Percentiles rank a stretch among this genome's conserved stretches.
Evolutionary conservation across 2,888 invertebrate species (phyloP).

Genomic region (Deilephila elpenor): DNA sequence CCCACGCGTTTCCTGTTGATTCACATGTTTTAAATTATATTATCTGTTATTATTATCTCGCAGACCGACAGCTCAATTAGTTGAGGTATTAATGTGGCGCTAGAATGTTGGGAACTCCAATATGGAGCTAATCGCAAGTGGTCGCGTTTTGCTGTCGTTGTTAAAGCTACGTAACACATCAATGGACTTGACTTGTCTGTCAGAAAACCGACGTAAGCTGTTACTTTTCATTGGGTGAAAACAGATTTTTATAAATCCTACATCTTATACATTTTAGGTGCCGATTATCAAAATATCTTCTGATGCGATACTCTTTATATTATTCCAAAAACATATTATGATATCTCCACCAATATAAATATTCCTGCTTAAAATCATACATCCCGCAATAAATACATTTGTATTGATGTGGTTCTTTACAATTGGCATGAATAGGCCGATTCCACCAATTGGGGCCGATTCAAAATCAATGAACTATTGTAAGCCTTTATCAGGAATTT

Average conservation of each 20-base stretch:
- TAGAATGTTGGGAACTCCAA: too few relatives aligned
- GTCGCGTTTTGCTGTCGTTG: too few relatives aligned
- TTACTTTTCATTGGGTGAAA: too few relatives aligned
- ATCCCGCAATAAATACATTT: neutral
- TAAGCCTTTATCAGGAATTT: neutral
- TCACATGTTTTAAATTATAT: neutral
- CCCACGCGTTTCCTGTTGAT: constrained; percentile 9
- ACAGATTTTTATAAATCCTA: too few relatives aligned
- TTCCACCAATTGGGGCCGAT: neutral
- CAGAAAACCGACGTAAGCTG: too few relatives aligned
- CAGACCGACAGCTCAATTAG: neutral
- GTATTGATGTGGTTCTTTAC: neutral
- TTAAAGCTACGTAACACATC: too few relatives aligned
- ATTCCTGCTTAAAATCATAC: neutral
- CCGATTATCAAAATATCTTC: too few relatives aligned
- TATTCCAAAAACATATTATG: too few relatives aligned
- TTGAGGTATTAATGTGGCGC: neutral
- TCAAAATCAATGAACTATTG: neutral
- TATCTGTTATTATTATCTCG: neutral
- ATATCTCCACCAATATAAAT: too few relatives aligned
- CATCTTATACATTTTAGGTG: too few relatives aligned
- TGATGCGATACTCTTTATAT: too few relatives aligned
- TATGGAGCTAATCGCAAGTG: neutral
- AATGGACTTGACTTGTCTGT: too few relatives aligned
- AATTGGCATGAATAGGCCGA: neutral